These are phyloP conservation scores for Arrhopalites spinosus DNA, from an alignment of 2,888 invertebrate genomes.

Conservation along the genomic window DNA sequence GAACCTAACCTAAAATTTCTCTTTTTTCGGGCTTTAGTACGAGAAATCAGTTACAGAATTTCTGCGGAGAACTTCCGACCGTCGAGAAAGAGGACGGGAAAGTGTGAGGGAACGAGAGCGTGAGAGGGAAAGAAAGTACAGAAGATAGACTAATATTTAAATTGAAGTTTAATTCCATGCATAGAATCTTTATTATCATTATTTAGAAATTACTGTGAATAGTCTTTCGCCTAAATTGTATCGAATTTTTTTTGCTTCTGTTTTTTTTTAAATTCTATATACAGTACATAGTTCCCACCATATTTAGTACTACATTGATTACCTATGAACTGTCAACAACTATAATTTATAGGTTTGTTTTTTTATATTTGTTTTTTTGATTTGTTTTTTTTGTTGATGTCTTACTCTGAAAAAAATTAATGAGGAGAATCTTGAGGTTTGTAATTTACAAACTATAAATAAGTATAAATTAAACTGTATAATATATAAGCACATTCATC, in stretches of 20 bases:
- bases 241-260: not conserved
- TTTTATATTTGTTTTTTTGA: not conserved
- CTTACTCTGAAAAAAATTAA: not conserved
- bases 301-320: not conserved
- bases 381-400: not conserved
- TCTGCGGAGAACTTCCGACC: slow-evolving; percentile 77
- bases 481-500: no score
- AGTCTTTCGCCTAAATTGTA: not conserved
- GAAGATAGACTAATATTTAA: slow-evolving; percentile 17
- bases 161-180: slow-evolving; percentile 25
- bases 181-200: not conserved
- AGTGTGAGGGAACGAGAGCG: slow-evolving; percentile 62
- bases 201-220: not conserved
- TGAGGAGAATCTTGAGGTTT: no score
- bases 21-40: slow-evolving; percentile 57
- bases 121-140: slow-evolving; percentile 58
- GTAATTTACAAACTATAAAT: no score
- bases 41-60: slow-evolving; percentile 89
- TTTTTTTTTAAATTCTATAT: not conserved
- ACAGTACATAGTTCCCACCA: not conserved
- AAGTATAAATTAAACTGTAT: no score
- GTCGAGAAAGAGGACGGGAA: slow-evolving; percentile 63
- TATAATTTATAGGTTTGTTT: not conserved
- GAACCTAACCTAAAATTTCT: no score
- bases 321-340: not conserved